These are phyloP conservation scores for Wiebesia pumilae DNA, from an alignment of 1,140 invertebrate species.

Conservation along the genomic window DNA sequence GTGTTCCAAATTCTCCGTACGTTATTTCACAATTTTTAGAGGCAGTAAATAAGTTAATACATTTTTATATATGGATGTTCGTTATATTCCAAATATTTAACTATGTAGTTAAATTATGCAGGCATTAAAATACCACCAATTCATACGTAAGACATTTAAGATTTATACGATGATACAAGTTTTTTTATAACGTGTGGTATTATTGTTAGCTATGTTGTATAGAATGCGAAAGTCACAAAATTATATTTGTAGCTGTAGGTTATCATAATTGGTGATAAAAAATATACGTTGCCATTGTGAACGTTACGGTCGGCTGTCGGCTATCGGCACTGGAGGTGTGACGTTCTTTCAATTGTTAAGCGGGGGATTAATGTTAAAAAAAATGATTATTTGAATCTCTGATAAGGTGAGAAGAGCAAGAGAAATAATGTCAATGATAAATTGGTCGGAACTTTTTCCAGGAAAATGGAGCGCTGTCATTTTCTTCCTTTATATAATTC, in stretches of 20 bases:
- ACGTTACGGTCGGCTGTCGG: neutral
- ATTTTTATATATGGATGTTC: too few relatives aligned
- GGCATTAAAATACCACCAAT: too few relatives aligned
- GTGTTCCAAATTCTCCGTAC: too few relatives aligned
- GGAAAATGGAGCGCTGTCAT: constrained; percentile 85
- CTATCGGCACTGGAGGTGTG: neutral
- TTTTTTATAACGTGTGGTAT: too few relatives aligned
- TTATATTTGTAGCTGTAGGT: neutral
- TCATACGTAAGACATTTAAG: too few relatives aligned
- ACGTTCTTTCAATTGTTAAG: neutral
- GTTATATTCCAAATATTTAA: too few relatives aligned
- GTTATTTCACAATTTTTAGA: too few relatives aligned
- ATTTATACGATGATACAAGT: too few relatives aligned
- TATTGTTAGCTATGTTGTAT: neutral
- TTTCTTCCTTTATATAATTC: constrained; percentile 87
- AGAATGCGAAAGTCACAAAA: neutral
- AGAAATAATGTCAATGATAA: constrained; percentile 66
- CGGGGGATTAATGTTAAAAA: neutral
- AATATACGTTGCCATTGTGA: neutral
- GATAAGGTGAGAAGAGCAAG: neutral
- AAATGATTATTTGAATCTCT: constrained; percentile 22
- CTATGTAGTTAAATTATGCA: too few relatives aligned
- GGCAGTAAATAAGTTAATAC: too few relatives aligned
- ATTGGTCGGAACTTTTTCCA: constrained; percentile 86
- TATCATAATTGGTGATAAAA: constrained; percentile 3